Conservation (phyloP, 2,113 vertebrate species). For the Channa argus region DNA sequence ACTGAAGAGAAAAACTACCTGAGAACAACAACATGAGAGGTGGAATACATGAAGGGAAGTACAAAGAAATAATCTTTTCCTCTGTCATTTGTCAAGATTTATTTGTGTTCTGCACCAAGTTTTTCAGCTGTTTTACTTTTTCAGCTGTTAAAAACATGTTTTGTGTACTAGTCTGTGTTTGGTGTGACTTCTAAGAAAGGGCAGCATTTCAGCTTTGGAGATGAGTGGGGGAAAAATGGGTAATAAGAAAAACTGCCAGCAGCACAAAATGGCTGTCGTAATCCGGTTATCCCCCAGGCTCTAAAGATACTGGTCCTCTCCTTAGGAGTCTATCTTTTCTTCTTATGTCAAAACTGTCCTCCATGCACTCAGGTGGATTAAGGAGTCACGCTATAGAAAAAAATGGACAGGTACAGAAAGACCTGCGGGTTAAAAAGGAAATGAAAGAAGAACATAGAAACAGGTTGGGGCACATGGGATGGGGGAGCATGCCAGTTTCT, state of each 20-base stretch:
- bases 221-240: conserved; percentile 38
- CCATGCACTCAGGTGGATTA: conserved; percentile 83
- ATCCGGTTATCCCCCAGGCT: conserved; percentile 80
- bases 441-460: conserved; percentile 63
- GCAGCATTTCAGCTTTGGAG: conserved; percentile 66
- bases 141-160: background rate
- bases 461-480: conserved; percentile 18
- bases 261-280: conserved; percentile 76
- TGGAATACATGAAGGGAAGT: background rate
- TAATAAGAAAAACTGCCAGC: conserved; percentile 79
- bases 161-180: conserved; percentile 58
- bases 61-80: conserved; percentile 8
- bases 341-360: conserved; percentile 84
- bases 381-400: conserved; percentile 71
- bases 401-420: conserved; percentile 76
- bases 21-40: background rate
- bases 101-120: conserved; percentile 22
- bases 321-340: conserved; percentile 78
- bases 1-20: background rate
- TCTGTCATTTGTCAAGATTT: background rate
- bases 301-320: conserved; percentile 77
- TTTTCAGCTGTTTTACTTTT: conserved; percentile 32
- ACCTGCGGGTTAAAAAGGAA: conserved; percentile 66
- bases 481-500: conserved; percentile 16
- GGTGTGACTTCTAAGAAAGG: conserved; percentile 69